phyloP scores from a whole-genome alignment of 2,888 invertebrate genomes.

The Panorpa germanica region DNA sequence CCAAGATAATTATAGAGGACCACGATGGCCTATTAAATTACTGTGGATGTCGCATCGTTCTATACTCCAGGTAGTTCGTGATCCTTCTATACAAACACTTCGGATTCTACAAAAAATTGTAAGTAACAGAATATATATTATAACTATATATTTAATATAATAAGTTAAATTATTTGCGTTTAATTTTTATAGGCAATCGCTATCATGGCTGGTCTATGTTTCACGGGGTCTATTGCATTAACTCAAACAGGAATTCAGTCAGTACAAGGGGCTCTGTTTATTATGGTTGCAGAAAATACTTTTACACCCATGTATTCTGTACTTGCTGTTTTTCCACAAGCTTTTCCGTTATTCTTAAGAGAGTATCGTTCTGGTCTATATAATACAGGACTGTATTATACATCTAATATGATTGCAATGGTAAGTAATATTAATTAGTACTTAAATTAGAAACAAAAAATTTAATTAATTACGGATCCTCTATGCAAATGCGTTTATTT shows the following conservation, averaged over 20 bases:
- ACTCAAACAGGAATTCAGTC: slow-evolving; percentile 74
- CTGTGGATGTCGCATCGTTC: slow-evolving; percentile 59
- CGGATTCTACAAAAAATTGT: slow-evolving; percentile 70
- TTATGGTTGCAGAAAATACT: slow-evolving; percentile 76
- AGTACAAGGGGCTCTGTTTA: slow-evolving; percentile 72
- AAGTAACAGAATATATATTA: slow-evolving; percentile 19
- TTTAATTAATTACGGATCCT: not conserved
- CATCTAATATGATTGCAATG: slow-evolving; percentile 60
- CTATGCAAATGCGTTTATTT: too few species aligned
- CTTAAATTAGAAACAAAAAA: slow-evolving; percentile 12
- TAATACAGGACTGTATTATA: slow-evolving; percentile 58
- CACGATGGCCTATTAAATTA: slow-evolving; percentile 52
- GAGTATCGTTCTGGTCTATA: slow-evolving; percentile 74
- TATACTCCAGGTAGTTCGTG: slow-evolving; percentile 50
- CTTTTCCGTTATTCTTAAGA: slow-evolving; percentile 60
- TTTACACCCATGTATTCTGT: slow-evolving; percentile 86
- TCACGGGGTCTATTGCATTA: slow-evolving; percentile 48
- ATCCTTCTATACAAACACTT: slow-evolving; percentile 61
- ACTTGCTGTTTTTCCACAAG: slow-evolving; percentile 56
- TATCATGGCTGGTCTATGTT: slow-evolving; percentile 67
- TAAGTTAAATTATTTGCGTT: slow-evolving; percentile 1
- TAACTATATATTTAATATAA: slow-evolving; percentile 6
- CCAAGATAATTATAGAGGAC: too few species aligned
- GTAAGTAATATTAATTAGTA: slow-evolving; percentile 28
- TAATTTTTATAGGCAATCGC: slow-evolving; percentile 37